These are phyloP conservation scores for Bathynomus jamesi DNA, from an alignment of 1,140 invertebrate genomes.

Conservation along the genomic window DNA sequence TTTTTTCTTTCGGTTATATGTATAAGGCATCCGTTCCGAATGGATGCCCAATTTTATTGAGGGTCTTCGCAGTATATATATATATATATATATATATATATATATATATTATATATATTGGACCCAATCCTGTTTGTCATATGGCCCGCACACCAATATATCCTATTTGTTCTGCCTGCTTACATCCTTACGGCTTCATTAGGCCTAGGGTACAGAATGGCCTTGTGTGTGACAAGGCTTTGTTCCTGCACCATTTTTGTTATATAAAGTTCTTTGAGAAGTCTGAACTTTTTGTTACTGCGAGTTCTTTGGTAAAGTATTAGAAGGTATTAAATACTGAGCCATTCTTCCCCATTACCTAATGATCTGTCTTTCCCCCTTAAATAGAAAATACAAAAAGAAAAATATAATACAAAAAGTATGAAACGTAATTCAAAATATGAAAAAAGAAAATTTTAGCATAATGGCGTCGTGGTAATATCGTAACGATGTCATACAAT, in stretches of 20 bases:
- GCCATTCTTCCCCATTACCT: not conserved
- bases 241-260: not conserved
- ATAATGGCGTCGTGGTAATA: too few relatives aligned
- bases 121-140: not conserved
- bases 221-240: not conserved
- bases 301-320: not conserved
- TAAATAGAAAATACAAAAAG: too few relatives aligned
- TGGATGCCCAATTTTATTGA: not conserved
- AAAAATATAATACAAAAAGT: too few relatives aligned
- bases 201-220: not conserved
- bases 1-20: not conserved
- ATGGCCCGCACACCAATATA: not conserved
- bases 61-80: not conserved
- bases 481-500: too few relatives aligned
- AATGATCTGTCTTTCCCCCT: not conserved
- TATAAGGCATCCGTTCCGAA: not conserved
- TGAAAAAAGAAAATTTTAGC: too few relatives aligned
- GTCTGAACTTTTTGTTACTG: not conserved
- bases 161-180: not conserved
- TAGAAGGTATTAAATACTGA: not conserved
- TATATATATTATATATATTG: too few relatives aligned
- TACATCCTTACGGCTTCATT: not conserved
- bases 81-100: too few relatives aligned
- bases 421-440: too few relatives aligned
- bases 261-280: not conserved